A percentile compares a stretch with the other conserved stretches of the same genome.
Evolutionary conservation across 1,140 invertebrate genomes (phyloP).

Genomic region (Lordiphosa collinella): DNA sequence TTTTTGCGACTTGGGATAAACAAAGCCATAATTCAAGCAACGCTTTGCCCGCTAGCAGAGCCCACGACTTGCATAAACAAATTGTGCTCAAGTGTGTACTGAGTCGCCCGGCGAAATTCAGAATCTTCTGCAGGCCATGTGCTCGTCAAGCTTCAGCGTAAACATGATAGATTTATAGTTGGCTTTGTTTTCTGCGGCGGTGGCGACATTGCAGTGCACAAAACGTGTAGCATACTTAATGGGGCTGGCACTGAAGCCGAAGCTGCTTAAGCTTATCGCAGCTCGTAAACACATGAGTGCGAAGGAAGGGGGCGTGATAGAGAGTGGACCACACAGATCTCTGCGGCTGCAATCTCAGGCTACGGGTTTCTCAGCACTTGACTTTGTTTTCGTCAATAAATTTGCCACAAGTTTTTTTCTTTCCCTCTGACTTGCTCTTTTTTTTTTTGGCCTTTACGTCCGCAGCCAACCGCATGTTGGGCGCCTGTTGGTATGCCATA

Average conservation of each 20-base stretch:
- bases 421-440: neutral
- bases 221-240: slow-evolving; percentile 67
- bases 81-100: slow-evolving; percentile 54
- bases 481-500: slow-evolving; percentile 62
- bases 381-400: slow-evolving; percentile 73
- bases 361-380: slow-evolving; percentile 51
- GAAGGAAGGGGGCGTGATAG: neutral
- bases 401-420: slow-evolving; percentile 48
- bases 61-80: slow-evolving; percentile 70
- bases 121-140: slow-evolving; percentile 18
- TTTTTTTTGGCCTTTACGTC: slow-evolving; percentile 16
- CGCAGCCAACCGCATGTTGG: slow-evolving; percentile 43
- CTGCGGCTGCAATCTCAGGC: slow-evolving; percentile 44
- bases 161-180: slow-evolving; percentile 76
- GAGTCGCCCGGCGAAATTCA: slow-evolving; percentile 3
- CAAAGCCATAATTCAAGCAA: slow-evolving; percentile 75
- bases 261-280: slow-evolving; percentile 56
- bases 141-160: slow-evolving; percentile 67
- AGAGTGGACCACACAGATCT: slow-evolving; percentile 30
- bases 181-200: slow-evolving; percentile 40
- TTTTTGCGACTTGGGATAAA: slow-evolving; percentile 62
- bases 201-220: slow-evolving; percentile 51
- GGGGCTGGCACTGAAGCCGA: slow-evolving; percentile 21
- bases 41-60: slow-evolving; percentile 50
- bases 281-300: slow-evolving; percentile 62